phyloP scores from a whole-genome alignment of 2,797 vertebrate species.

The Sebastes diaconus region DNA sequence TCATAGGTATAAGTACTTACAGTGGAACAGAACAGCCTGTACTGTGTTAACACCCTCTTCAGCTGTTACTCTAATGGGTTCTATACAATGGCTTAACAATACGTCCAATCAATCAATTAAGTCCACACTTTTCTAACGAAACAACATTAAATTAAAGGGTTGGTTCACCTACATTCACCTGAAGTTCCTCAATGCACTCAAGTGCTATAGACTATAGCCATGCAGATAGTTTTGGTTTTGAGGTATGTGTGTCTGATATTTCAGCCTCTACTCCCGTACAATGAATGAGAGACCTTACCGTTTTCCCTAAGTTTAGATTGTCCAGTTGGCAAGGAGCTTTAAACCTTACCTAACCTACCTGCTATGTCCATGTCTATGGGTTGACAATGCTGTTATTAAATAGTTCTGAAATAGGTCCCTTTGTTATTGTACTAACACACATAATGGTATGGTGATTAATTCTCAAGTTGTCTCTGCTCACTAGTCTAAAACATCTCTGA shows the following conservation, averaged over 20 bases:
- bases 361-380: background rate
- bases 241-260: too few relatives aligned
- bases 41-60: too few relatives aligned
- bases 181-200: too few relatives aligned
- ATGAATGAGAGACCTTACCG: too few relatives aligned
- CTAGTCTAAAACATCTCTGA: background rate
- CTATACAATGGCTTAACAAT: background rate
- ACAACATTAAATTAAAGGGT: background rate
- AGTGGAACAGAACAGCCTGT: too few relatives aligned
- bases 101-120: background rate
- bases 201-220: background rate
- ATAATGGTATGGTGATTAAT: background rate
- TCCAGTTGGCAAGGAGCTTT: background rate
- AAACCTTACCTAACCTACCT: background rate
- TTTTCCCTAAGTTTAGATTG: background rate
- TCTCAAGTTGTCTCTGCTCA: background rate
- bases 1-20: too few relatives aligned
- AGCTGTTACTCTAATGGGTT: background rate
- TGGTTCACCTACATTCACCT: too few relatives aligned
- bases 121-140: background rate
- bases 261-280: too few relatives aligned
- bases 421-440: too few relatives aligned
- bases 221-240: too few relatives aligned
- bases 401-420: too few relatives aligned
- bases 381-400: rapidly evolving